phyloP scores from a whole-genome alignment of 53 echinoderm and acorn worm species.

The Crossaster papposus region DNA sequence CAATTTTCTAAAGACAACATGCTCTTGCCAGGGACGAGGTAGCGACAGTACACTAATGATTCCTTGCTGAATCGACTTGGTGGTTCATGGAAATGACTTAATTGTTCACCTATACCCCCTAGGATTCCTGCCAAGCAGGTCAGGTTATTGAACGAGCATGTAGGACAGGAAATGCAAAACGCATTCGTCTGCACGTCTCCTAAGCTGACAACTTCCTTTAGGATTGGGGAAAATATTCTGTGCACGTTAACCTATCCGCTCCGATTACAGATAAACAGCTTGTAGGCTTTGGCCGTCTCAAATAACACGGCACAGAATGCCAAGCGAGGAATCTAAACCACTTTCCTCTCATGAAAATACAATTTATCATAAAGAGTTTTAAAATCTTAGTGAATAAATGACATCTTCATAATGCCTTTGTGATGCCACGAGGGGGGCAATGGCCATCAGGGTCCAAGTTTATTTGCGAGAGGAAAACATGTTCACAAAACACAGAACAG shows the following conservation, averaged over 20 bases:
- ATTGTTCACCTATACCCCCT: slow-evolving; percentile 44
- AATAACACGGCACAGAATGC: slow-evolving; percentile 6
- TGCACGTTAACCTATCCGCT: slow-evolving; percentile 22
- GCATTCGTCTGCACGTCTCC: slow-evolving; percentile 57
- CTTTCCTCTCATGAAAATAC: slow-evolving; percentile 3
- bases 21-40: not conserved
- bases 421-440: not conserved
- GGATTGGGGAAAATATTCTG: slow-evolving; percentile 31
- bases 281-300: slow-evolving; percentile 28
- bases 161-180: slow-evolving; percentile 55
- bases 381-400: not conserved
- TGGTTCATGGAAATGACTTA: slow-evolving; percentile 42
- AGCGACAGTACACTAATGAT: not conserved
- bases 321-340: not conserved
- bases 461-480: too few species aligned
- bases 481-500: too few species aligned
- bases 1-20: slow-evolving; percentile 20
- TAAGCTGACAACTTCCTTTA: slow-evolving; percentile 14
- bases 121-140: slow-evolving; percentile 59
- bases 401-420: not conserved
- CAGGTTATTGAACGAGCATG: slow-evolving; percentile 51
- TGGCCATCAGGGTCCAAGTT: too few species aligned
- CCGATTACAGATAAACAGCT: slow-evolving; percentile 55
- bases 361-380: not conserved
- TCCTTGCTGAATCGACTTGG: slow-evolving; percentile 46